Evolutionary conservation across 2,797 vertebrate species (phyloP), one percentile per base, ranked within the genome.

Genomic region (Thamnophis elegans): DNA sequence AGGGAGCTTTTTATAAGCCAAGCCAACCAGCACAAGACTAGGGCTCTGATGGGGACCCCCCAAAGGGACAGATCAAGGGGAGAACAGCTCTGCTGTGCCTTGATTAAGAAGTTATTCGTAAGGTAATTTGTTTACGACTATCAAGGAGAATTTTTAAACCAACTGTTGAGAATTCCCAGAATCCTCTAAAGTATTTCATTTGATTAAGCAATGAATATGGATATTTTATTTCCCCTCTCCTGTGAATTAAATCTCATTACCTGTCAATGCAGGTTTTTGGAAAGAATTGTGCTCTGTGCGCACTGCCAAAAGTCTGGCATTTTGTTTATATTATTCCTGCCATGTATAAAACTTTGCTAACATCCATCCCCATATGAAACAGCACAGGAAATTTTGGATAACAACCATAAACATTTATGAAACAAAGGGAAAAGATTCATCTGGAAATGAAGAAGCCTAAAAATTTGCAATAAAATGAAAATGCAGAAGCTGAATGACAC

Each of bases 71-170:
- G 97, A 98, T 97, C 97, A 97, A 98, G 97, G 96, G 93, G 92
- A 96, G 95, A 97, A 96, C 95, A 92, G 95, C 86, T 92, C 95
- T 94, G 95, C 97, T 97, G 95, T 97, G 97, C 93, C 94, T 97
- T 98, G 97, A 98, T 98, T 97, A 98, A 98, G 97, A 98, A 98
- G 97, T 98, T 98, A 97, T 96, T 97, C 73, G 0, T 91, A 96
- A 97, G 94, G 94, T 98, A 98, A 98, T 98, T 97, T 98, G 97
- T 98, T 98, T 98, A 98, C 96, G 95, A 96, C 94, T 96, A 97
- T 97, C 95, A 96, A 97, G 97, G 95, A 95, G 88, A 96, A 96
- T 96, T 96, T 96, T 97, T 96, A 96, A 97, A 97, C 94, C 92
- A 96, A 95, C 95, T 93, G 93, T 88, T 93, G 96, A 97, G 95